Evolutionary conservation across 2,888 invertebrate species (phyloP).

Genomic region (Brachyopa scutellaris): DNA sequence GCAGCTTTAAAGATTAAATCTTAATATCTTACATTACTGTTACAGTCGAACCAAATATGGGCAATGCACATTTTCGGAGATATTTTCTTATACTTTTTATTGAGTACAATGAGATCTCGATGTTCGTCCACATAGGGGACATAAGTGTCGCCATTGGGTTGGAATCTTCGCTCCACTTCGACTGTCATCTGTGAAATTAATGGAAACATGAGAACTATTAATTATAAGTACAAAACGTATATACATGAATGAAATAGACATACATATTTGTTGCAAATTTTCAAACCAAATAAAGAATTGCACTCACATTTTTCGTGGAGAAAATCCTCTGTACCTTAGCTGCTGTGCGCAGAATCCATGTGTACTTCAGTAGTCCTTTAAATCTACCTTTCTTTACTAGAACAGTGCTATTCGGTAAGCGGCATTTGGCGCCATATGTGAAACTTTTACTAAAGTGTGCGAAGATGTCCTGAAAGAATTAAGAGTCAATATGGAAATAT

Average conservation of each 20-base stretch:
- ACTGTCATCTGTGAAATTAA: slow-evolving; percentile 67
- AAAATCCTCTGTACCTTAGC: slow-evolving; percentile 89
- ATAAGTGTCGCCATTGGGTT: slow-evolving; percentile 75
- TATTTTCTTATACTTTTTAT: slow-evolving; percentile 75
- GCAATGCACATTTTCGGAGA: slow-evolving; percentile 77
- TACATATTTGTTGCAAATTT: too few relatives aligned
- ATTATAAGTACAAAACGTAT: background rate
- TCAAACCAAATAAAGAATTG: background rate
- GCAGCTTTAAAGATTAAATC: slow-evolving; percentile 3
- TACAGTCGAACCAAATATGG: slow-evolving; percentile 76
- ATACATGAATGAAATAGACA: too few relatives aligned
- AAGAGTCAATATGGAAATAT: background rate
- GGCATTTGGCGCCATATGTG: slow-evolving; percentile 85
- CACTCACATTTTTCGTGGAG: slow-evolving; percentile 82
- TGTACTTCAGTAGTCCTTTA: slow-evolving; percentile 87
- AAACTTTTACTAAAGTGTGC: slow-evolving; percentile 88
- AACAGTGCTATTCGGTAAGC: slow-evolving; percentile 86
- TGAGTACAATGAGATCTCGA: slow-evolving; percentile 47
- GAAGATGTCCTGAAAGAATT: slow-evolving; percentile 84
- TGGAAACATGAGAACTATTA: background rate
- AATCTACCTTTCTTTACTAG: slow-evolving; percentile 85
- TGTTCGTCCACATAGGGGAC: slow-evolving; percentile 74
- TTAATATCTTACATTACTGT: slow-evolving; percentile 67
- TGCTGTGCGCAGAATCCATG: slow-evolving; percentile 88
- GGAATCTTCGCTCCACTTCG: slow-evolving; percentile 76